Conservation (phyloP, 1,140 invertebrate genomes). For the Papilio polytes region DNA sequence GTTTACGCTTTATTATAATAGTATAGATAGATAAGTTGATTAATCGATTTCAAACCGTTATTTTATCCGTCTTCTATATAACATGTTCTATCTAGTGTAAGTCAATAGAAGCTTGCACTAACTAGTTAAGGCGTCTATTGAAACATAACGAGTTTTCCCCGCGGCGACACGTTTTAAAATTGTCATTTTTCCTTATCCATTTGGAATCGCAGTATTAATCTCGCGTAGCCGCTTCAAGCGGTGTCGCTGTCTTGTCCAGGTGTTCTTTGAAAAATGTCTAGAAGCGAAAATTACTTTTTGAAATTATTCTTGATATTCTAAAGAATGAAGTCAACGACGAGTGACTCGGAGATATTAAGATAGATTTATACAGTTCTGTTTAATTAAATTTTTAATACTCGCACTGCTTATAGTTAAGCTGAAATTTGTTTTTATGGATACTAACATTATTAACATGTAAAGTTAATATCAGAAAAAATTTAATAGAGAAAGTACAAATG, state of each 20-base stretch:
- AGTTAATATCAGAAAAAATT: no score
- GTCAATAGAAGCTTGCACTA: neutral
- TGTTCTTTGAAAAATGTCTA: slow-evolving; percentile 40
- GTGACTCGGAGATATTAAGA: neutral
- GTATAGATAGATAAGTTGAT: no score
- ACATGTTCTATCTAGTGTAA: neutral
- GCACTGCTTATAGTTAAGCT: no score
- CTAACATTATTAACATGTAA: no score
- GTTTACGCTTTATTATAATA: no score
- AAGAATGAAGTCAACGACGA: neutral
- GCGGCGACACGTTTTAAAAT: slow-evolving; percentile 25
- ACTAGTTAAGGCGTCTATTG: slow-evolving; percentile 19
- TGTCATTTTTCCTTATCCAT: slow-evolving; percentile 41
- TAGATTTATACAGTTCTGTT: neutral
- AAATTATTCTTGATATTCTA: slow-evolving; percentile 30
- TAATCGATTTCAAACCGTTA: neutral
- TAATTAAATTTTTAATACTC: neutral
- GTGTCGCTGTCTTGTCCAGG: slow-evolving; percentile 40
- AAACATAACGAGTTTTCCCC: slow-evolving; percentile 37
- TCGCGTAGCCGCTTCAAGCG: slow-evolving; percentile 34
- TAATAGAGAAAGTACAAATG: no score
- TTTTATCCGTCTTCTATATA: neutral
- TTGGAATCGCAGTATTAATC: slow-evolving; percentile 39
- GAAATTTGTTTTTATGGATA: no score
- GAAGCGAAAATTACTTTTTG: slow-evolving; percentile 37